Percentiles rank a stretch among this genome's conserved stretches.
Evolutionary conservation across 2,113 vertebrate genomes (phyloP).

Genomic region (Pollimyrus isidori): DNA sequence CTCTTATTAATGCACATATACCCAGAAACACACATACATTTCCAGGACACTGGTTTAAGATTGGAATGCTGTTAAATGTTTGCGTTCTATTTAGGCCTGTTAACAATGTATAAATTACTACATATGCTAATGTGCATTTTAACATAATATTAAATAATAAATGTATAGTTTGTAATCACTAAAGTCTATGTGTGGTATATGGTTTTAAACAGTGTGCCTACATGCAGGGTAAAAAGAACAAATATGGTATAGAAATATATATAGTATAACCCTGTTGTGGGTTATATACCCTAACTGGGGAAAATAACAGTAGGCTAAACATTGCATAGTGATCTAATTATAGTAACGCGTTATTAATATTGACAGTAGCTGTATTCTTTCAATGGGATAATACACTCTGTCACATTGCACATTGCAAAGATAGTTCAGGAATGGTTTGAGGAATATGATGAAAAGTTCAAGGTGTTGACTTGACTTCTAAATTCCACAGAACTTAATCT

Average conservation of each 20-base stretch:
- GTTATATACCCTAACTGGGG: no score
- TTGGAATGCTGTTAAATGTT: not conserved
- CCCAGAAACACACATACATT: not conserved
- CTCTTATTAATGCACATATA: no score
- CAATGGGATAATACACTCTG: not conserved
- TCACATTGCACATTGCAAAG: not conserved
- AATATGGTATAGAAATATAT: no score
- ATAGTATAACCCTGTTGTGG: no score
- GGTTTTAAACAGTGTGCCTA: not conserved
- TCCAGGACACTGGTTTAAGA: not conserved
- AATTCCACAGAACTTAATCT: not conserved
- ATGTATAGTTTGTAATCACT: not conserved
- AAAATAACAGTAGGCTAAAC: no score
- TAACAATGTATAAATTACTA: not conserved
- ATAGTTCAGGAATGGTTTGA: not conserved
- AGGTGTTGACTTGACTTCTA: not conserved
- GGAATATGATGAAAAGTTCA: not conserved
- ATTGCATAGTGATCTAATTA: not conserved
- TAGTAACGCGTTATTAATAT: not conserved
- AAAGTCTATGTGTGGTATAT: not conserved
- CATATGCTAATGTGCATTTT: not conserved
- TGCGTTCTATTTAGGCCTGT: not conserved
- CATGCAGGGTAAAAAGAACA: no score
- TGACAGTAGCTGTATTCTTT: not conserved
- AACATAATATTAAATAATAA: not conserved